Conservation (phyloP, 1,140 invertebrate genomes). For the Drosophila erecta region DNA sequence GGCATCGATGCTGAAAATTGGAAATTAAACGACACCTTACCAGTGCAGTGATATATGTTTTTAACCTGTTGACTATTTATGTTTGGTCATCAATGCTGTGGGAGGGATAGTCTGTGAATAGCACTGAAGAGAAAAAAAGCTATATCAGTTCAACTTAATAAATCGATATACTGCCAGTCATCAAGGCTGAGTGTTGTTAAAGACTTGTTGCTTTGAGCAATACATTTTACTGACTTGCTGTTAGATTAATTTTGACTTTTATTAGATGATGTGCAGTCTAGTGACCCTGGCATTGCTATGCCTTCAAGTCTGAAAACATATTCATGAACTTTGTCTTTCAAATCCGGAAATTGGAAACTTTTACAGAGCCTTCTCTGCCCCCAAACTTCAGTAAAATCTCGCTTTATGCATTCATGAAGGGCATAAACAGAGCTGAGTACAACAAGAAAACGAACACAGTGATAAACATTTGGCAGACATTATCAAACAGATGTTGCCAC, state of each 20-base stretch:
- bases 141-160: too few relatives aligned
- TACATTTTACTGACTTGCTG: too few relatives aligned
- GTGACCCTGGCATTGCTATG: neutral
- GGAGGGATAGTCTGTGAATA: neutral
- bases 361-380: constrained; percentile 16
- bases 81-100: constrained; percentile 2
- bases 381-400: constrained; percentile 26
- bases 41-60: constrained; percentile 39
- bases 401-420: constrained; percentile 39
- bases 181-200: too few relatives aligned
- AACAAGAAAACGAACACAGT: constrained; percentile 37
- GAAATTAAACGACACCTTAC: constrained; percentile 35
- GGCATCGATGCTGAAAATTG: constrained; percentile 43
- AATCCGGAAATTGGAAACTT: constrained; percentile 15
- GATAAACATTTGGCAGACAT: constrained; percentile 55
- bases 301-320: constrained; percentile 7
- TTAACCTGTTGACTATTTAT: constrained; percentile 37
- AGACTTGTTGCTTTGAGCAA: too few relatives aligned
- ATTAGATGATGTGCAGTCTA: too few relatives aligned
- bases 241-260: too few relatives aligned
- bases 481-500: constrained; percentile 53
- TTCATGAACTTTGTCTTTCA: constrained; percentile 6
- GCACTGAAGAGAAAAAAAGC: neutral
- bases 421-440: constrained; percentile 20
- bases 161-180: too few relatives aligned